These are phyloP conservation scores for Rhynchotus rufescens DNA, from an alignment of 2,797 vertebrate genomes.

Conservation along the genomic window DNA sequence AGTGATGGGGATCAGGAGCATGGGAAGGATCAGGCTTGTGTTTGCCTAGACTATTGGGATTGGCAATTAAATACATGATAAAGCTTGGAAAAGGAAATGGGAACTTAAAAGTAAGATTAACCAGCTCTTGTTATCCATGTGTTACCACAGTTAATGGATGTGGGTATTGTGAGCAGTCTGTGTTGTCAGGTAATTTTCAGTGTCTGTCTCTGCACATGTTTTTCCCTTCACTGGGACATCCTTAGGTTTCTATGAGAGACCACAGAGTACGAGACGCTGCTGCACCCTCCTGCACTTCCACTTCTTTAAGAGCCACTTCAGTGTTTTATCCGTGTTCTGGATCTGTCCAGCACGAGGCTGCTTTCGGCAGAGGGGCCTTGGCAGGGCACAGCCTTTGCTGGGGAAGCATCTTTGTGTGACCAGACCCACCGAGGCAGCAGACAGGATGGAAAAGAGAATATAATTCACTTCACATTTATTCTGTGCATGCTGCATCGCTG, in stretches of 20 bases:
- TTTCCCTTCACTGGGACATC: background rate
- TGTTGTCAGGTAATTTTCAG: conserved; percentile 16
- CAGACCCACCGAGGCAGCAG: background rate
- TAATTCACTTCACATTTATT: background rate
- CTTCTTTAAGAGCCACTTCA: background rate
- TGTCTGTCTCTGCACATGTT: background rate
- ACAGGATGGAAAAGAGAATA: background rate
- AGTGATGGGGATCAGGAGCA: background rate
- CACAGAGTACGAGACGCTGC: background rate
- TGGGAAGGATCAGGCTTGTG: background rate
- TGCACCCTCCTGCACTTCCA: background rate
- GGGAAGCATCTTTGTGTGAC: background rate
- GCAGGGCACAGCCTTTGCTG: background rate
- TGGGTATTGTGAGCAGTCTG: background rate
- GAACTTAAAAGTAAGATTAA: background rate
- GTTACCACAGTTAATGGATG: background rate
- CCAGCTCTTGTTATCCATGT: background rate
- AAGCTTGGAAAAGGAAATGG: background rate
- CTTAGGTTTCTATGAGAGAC: conserved; percentile 32
- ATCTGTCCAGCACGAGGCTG: background rate
- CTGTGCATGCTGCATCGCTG: background rate
- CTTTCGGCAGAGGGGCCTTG: background rate
- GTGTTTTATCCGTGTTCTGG: background rate
- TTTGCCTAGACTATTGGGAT: background rate
- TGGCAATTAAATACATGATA: background rate